Base-by-base conservation (phyloP, 2,113 vertebrate species). In the Callocephalon fimbriatum region DNA sequence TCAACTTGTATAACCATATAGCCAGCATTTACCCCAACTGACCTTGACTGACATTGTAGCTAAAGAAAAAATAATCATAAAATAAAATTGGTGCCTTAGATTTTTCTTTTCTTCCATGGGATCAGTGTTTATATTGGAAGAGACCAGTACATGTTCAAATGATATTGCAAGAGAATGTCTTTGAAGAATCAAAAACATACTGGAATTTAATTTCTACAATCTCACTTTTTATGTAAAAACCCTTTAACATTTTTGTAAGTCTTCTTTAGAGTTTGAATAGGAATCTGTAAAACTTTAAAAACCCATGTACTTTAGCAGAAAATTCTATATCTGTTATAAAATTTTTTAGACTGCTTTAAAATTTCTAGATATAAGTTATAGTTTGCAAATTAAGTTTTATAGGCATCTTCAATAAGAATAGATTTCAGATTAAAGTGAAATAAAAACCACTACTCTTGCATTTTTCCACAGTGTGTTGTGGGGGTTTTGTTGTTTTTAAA, bases 261-360 rank as follows among this genome's bases (percentile, higher is more conserved):
- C 61, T 93, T 56, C n/a, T 89, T 18, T 61, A 37, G 61, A 40
- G 32, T 87, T 79, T 65, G 70, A 95, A 37, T 47, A 48, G 51
- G 37, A 68, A 79, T 29, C 66, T 72, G 56, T 95, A 94, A 87
- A 95, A 81, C 42, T 75, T 67, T 27, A 71, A 90, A 96, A 92
- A 31, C 12, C 31, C n/a, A 15, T 68, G 14, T 15, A 87, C 27
- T 59, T 67, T 67, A 87, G 72, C 61, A 75, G 80, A 61, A 42
- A 76, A 85, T 87, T 87, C 77, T 68, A 1, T 58, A 50, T 51
- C 26, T 81, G 44, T n/a, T 72, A 22, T 90, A 91, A 96, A 85
- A 40, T 23, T 23, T 35, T 80, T 91, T 61, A 88, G 62, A 51
- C n/a, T 45, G n/a, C 51, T 70, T 90, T 94, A 73, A 82, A 90